Evolutionary conservation across 2,797 vertebrate species (phyloP).

Genomic region (Leptatherina wallacei): DNA sequence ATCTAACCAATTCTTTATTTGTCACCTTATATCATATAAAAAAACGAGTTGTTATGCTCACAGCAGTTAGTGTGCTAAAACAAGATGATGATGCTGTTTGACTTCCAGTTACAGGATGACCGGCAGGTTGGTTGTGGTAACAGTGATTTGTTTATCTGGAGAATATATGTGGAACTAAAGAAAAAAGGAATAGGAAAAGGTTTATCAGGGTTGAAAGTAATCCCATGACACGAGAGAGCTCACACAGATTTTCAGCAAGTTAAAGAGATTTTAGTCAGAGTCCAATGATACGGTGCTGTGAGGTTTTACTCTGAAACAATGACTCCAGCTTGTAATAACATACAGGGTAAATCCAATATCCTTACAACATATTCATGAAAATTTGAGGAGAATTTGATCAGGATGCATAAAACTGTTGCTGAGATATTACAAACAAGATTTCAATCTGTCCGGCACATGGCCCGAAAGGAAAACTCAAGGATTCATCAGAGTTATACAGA

Average conservation of each 20-base stretch:
- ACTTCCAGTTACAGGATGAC: conserved; percentile 27
- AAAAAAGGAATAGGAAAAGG: neutral
- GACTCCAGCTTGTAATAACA: neutral
- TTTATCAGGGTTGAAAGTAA: neutral
- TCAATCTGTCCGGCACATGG: neutral
- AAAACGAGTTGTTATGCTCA: neutral
- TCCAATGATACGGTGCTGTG: neutral
- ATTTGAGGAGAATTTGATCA: neutral
- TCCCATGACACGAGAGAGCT: conserved; percentile 8
- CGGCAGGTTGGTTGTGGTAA: neutral
- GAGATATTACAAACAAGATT: neutral
- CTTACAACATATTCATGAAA: neutral
- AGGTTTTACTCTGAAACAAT: neutral
- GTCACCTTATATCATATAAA: neutral
- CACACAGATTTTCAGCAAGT: conserved; percentile 14
- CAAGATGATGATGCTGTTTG: conserved; percentile 12
- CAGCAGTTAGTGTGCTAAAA: conserved; percentile 23
- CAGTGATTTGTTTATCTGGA: conserved; percentile 1
- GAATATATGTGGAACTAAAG: neutral
- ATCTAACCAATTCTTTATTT: conserved; percentile 6
- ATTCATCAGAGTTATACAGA: neutral
- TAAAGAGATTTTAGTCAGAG: neutral
- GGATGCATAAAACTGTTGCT: neutral
- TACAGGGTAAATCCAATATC: too few species aligned
- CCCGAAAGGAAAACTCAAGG: neutral